Conservation (phyloP, 2,113 vertebrate species). For the Hypocryptadius cinnamomeus region DNA sequence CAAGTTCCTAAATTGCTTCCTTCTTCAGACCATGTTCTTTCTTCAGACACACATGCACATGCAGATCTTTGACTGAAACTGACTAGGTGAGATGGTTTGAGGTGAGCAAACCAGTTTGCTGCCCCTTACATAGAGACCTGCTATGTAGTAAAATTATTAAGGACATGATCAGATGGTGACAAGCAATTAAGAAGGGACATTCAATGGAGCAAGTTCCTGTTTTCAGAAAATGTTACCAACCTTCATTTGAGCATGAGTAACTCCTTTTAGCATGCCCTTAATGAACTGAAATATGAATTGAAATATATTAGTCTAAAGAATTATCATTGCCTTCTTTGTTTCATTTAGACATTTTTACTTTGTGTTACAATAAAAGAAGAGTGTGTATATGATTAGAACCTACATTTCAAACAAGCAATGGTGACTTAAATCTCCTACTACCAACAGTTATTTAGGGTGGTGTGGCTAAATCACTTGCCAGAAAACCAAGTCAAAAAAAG, state of each 20-base stretch:
- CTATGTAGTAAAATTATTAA: background rate
- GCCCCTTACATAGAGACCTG: background rate
- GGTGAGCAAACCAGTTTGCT: background rate
- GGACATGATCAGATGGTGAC: background rate
- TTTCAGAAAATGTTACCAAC: background rate
- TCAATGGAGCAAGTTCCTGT: background rate
- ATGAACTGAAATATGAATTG: background rate
- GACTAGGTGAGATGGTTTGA: background rate
- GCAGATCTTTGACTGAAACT: background rate
- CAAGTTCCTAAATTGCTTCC: background rate
- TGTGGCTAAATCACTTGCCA: background rate
- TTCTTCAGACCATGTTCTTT: background rate
- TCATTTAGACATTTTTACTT: background rate
- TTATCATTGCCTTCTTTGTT: background rate
- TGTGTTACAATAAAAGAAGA: background rate
- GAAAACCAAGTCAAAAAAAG: background rate
- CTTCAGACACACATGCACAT: background rate
- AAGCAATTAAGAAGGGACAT: background rate
- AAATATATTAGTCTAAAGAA: background rate
- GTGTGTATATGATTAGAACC: background rate
- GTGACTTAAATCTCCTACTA: background rate
- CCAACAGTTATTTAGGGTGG: background rate
- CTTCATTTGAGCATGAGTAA: background rate
- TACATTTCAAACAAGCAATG: background rate
- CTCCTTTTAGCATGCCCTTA: background rate